Base-by-base conservation (phyloP, 2,888 invertebrate genomes). In the Idaea biselata region DNA sequence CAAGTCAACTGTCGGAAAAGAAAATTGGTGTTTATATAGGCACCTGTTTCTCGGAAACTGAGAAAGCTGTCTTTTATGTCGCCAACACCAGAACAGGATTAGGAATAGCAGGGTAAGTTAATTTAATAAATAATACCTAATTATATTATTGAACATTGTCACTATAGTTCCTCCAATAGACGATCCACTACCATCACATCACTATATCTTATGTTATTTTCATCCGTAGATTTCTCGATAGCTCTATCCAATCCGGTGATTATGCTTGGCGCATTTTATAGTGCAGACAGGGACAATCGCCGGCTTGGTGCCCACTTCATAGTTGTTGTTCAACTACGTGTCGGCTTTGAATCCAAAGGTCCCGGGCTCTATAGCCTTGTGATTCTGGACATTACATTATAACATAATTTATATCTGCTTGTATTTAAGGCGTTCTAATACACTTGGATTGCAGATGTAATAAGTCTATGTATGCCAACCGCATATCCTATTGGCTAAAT, bases 1-100 rank as follows among this genome's bases (percentile, higher is more conserved):
- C 96, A 4, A 82, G 86, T 18, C 88, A 76, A 17, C 66, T 80
- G 0, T 69, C 67, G 53, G 95, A 95, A 4, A 88, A 88, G 33
- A 93, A 89, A 68, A 93, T 94, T 4, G 93, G 77, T 2, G 81
- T 81, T 5, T 83, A 71, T 65, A 71, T 80, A 2, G 80, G 77
- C 7, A 62, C 92, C 61, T 93, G 93, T 71, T 91, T 90, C 57
- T 94, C 94, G 1, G 95, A 95, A 76, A 88, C 93, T 6, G 93
- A 93, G 68, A 94, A 94, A 63, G 89, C 88, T 6, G 88, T 91
- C 78, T 73, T 75, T 16, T 76, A 76, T 58, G 61, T 16, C 16
- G 25, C 58, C 6, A 31, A 1, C 16, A 57, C 58, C 16, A 70
- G 58, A 60, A 59, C 33, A 25, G 75, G 74, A 7, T 66, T 73